Base-by-base conservation (phyloP, 2,113 vertebrate species). In the Hippotragus niger region DNA sequence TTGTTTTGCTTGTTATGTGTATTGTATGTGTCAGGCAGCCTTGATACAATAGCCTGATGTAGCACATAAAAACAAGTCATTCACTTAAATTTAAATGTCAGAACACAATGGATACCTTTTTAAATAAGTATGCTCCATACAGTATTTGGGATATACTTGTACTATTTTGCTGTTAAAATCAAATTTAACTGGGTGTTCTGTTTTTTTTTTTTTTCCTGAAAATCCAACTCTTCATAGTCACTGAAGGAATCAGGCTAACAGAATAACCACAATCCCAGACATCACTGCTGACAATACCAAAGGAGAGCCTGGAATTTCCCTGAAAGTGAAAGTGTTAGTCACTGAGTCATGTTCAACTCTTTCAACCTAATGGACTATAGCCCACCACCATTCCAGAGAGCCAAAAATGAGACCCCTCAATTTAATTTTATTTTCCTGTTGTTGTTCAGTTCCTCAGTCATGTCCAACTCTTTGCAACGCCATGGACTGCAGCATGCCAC, bases 221-320 rank as follows among this genome's bases (percentile, higher is more conserved):
- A 82, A 25, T 10, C 1, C 55, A 52, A 47, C 10, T 3, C 6
- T 90, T 83, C 9, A 50, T 43, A 74, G 9, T 89, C 33, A 50
- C 8, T 80, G 1, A 91, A 33, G 43, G 16, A 62, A 23, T 16
- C 6, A 40, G 13, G 7, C 1, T 71, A 36, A 84, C 5, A 80
- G 40, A 85, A 50, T 0, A 94, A 3, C 6, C 10, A 82, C 1
- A 45, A 19, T 64, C 43, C 6, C 11, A 82, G 50, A 71, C 7
- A 81, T 47, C 0, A 0, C 0, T 60, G 6, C 19, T 67, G 27
- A 55, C 6, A 29, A n/a, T 14, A n/a, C 0, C 19, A 92, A 10
- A 40, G 43, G 0, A 85, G 31, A 81, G 1, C 15, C 14, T 52
- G 13, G 3, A 58, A 13, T 53, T 52, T 40, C 29, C 33, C 29